Base-by-base conservation (phyloP, 2,797 vertebrate species). In the Labeo calbasu region DNA sequence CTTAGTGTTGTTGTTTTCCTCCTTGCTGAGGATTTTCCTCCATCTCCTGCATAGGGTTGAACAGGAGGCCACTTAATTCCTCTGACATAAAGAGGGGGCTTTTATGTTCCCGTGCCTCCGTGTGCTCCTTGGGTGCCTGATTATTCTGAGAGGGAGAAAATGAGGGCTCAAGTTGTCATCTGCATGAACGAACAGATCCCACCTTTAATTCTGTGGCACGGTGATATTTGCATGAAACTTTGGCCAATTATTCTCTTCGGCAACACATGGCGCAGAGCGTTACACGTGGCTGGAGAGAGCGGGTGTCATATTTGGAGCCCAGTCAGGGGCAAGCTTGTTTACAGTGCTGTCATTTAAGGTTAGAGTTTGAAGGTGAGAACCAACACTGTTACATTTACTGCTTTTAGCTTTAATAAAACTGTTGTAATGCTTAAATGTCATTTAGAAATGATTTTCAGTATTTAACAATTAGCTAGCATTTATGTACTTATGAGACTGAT, bases 191-290 rank as follows among this genome's bases (percentile, higher is more conserved):
- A 92, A 91, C 94, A 93, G 90, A 92, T 93, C 92, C 87, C 90
- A 92, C 92, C 92, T 93, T 91, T 91, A 92, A 92, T 90, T 92
- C 91, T 85, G 82, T 86, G 89, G 88, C 92, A 91, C 80, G 85
- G 66, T 86, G 86, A 93, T 90, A 93, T 94, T 93, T 94, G 93
- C 93, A 94, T 94, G 93, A 91, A 91, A 91, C 93, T 92, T 92
- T 92, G 93, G 90, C 94, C 94, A 95, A 95, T 95, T 95, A 95
- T 92, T 91, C 89, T 91, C 65, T 82, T 77, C 81, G 88, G 91
- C 89, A 90, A 88, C 81, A 79, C 84, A 91, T 91, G 61, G 81
- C 86, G 80, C 86, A 72, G 88, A 91, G 89, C 87, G 84, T 92
- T 90, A 92, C 91, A 92, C 92, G 88, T 91, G 92, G 91, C 75